Evolutionary conservation across 2,797 vertebrate species (phyloP).

Genomic region (Lates japonicus): DNA sequence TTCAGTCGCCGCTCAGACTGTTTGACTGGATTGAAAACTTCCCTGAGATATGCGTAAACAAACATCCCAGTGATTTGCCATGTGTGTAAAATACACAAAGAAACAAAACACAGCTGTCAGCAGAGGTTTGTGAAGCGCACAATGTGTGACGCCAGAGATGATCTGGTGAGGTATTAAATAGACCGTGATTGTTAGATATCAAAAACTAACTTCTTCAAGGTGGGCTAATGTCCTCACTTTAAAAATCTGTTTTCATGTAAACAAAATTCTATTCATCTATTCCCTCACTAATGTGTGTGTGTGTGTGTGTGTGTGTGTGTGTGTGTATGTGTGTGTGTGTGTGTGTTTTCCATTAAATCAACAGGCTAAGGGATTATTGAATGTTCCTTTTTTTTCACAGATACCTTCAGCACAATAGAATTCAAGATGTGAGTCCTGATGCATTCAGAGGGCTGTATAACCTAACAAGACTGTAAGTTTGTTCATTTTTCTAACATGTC

Average conservation of each 20-base stretch:
- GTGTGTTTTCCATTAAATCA: neutral
- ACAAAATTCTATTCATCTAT: neutral
- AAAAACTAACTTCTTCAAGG: neutral
- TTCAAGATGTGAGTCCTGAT: slow-evolving; percentile 86
- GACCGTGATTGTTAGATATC: neutral
- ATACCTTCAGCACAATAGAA: slow-evolving; percentile 94
- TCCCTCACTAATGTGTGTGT: too few species aligned
- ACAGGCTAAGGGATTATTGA: neutral
- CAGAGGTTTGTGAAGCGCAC: neutral
- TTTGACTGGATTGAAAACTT: slow-evolving; percentile 30
- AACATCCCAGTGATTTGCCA: neutral
- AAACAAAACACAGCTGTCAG: slow-evolving; percentile 7
- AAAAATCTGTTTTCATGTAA: neutral
- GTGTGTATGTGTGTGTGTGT: neutral
- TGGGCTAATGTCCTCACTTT: neutral
- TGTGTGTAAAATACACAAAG: slow-evolving; percentile 8
- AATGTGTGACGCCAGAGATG: neutral
- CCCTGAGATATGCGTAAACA: slow-evolving; percentile 8
- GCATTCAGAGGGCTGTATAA: slow-evolving; percentile 94
- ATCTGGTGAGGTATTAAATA: neutral
- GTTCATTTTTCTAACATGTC: neutral
- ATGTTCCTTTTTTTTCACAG: slow-evolving; percentile 68
- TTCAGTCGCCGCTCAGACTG: neutral
- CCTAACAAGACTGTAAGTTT: slow-evolving; percentile 94
- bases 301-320: too few species aligned